These are phyloP conservation scores for Ancistrus triradiatus DNA, from an alignment of 2,113 vertebrate genomes.

Conservation along the genomic window DNA sequence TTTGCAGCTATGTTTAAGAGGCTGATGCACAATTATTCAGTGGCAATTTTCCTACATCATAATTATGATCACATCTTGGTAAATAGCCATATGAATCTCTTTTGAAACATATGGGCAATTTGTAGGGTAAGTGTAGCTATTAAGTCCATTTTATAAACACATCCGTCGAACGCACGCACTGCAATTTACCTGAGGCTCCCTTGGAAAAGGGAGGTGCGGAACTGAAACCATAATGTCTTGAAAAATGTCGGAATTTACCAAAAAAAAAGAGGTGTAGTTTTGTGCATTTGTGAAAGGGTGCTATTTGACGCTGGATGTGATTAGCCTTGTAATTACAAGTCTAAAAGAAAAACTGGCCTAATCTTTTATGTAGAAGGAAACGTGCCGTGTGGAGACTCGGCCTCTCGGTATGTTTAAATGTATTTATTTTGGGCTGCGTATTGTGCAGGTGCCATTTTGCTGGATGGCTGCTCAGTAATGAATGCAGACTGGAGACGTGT, in stretches of 20 bases:
- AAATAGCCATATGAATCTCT: constrained; percentile 63
- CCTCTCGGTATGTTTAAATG: neutral
- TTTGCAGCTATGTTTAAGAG: constrained; percentile 53
- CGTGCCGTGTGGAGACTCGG: constrained; percentile 3
- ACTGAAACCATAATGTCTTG: constrained; percentile 43
- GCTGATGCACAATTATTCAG: constrained; percentile 59
- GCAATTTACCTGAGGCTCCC: constrained; percentile 41
- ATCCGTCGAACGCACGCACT: constrained; percentile 36
- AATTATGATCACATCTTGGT: constrained; percentile 55
- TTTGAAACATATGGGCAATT: constrained; percentile 60
- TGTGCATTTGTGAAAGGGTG: constrained; percentile 24
- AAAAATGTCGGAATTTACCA: constrained; percentile 46
- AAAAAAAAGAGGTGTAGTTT: constrained; percentile 31
- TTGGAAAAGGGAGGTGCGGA: constrained; percentile 25
- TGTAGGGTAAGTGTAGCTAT: constrained; percentile 63
- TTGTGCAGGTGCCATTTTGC: neutral
- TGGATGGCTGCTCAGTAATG: no score
- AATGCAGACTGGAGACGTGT: neutral
- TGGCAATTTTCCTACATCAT: constrained; percentile 56
- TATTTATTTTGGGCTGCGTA: neutral
- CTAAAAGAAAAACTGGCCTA: constrained; percentile 8
- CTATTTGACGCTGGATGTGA: constrained; percentile 13
- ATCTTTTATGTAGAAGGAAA: constrained; percentile 42
- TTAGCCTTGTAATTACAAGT: constrained; percentile 41
- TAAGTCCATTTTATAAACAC: constrained; percentile 61